phyloP scores from a whole-genome alignment of 2,888 invertebrate species.

The Drosophila buzzatii region DNA sequence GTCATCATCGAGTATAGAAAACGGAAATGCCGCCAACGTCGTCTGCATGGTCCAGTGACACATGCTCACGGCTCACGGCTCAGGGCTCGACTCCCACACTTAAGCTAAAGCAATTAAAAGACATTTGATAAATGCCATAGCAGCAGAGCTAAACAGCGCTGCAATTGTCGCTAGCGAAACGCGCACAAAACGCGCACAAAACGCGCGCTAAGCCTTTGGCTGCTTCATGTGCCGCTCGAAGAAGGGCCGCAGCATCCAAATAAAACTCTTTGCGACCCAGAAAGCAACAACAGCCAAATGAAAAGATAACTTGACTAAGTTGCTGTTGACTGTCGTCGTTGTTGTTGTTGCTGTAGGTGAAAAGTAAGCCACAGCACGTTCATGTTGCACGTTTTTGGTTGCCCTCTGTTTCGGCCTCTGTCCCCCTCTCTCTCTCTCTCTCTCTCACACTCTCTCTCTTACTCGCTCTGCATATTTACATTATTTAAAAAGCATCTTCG shows the following conservation, averaged over 20 bases:
- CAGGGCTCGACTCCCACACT: not conserved
- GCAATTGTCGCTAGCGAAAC: not conserved
- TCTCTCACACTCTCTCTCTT: not conserved
- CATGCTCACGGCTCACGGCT: not conserved
- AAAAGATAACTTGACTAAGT: constrained; percentile 29
- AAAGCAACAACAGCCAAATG: constrained; percentile 13
- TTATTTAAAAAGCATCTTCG: constrained; percentile 11
- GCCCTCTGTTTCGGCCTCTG: not conserved
- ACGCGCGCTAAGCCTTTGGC: constrained; percentile 2
- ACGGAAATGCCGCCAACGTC: constrained; percentile 44
- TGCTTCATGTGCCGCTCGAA: not conserved
- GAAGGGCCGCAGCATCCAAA: constrained; percentile 6
- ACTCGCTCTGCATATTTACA: not conserved
- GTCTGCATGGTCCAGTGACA: not conserved
- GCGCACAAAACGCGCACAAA: not conserved
- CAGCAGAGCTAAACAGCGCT: not conserved
- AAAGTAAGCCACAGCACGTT: constrained; percentile 61
- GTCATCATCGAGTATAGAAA: constrained; percentile 19
- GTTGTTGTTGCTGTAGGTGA: constrained; percentile 40
- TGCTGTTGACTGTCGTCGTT: constrained; percentile 2
- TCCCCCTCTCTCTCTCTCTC: not conserved
- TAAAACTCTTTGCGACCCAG: constrained; percentile 38
- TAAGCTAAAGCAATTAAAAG: not conserved
- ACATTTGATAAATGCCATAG: not conserved
- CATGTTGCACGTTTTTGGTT: constrained; percentile 51